phyloP scores from a whole-genome alignment of 2,113 vertebrate genomes.

The Girardinichthys multiradiatus region DNA sequence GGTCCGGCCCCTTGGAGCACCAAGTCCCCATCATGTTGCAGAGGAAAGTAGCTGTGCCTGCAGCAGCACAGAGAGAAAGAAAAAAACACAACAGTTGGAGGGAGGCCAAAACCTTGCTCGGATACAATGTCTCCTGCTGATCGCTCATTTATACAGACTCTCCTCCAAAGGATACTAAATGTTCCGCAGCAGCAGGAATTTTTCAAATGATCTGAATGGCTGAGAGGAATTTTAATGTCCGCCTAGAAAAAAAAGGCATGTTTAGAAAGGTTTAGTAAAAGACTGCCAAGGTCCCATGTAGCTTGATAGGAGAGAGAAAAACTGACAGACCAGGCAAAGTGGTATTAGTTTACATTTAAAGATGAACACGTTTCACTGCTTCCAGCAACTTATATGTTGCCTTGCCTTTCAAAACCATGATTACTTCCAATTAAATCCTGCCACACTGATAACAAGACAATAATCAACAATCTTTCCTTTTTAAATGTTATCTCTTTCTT shows the following conservation, averaged over 20 bases:
- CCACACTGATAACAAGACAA: slow-evolving; percentile 24
- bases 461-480: slow-evolving; percentile 7
- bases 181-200: slow-evolving; percentile 29
- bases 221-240: slow-evolving; percentile 22
- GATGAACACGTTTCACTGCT: slow-evolving; percentile 1
- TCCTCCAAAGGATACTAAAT: slow-evolving; percentile 27
- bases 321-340: background rate
- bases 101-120: slow-evolving; percentile 31
- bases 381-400: slow-evolving; percentile 8
- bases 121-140: slow-evolving; percentile 51
- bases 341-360: background rate
- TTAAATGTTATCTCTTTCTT: slow-evolving; percentile 26
- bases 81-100: slow-evolving; percentile 63
- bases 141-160: slow-evolving; percentile 47
- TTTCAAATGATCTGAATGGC: slow-evolving; percentile 52
- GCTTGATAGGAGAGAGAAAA: background rate
- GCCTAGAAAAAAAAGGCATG: background rate
- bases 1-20: slow-evolving; percentile 95
- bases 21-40: slow-evolving; percentile 88
- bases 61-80: slow-evolving; percentile 65
- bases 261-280: background rate
- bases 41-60: slow-evolving; percentile 95
- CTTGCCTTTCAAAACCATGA: slow-evolving; percentile 17
- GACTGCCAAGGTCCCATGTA: slow-evolving; percentile 4
- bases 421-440: slow-evolving; percentile 27